A percentile compares a stretch with the other conserved stretches of the same genome.
Conservation (phyloP, 2,888 invertebrate species). For the Folsomia manolachei region DNA sequence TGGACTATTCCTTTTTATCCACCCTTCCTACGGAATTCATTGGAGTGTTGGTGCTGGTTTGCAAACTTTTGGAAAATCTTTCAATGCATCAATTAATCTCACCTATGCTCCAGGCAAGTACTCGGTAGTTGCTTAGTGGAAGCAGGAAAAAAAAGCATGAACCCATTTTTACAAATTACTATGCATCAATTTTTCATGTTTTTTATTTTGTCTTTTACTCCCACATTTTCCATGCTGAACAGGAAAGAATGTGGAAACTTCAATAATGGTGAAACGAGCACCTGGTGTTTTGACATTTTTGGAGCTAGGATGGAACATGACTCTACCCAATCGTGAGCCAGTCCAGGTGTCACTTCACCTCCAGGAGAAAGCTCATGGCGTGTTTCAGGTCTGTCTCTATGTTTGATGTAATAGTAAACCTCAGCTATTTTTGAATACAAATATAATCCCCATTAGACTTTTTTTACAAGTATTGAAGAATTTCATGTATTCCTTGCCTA, state of each 20-base stretch:
- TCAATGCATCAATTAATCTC: constrained; percentile 49
- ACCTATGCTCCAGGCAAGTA: constrained; percentile 49
- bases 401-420: too few relatives aligned
- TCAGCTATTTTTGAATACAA: too few relatives aligned
- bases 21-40: constrained; percentile 45
- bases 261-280: constrained; percentile 47
- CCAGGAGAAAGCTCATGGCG: constrained; percentile 43
- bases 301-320: constrained; percentile 47
- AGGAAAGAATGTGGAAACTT: constrained; percentile 49
- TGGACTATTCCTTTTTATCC: constrained; percentile 38
- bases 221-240: too few relatives aligned
- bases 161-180: too few relatives aligned
- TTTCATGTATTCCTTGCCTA: too few relatives aligned
- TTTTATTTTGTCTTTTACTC: too few relatives aligned
- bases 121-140: too few relatives aligned
- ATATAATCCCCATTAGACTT: too few relatives aligned
- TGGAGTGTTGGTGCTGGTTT: constrained; percentile 42
- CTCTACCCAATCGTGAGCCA: constrained; percentile 35
- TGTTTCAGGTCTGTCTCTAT: constrained; percentile 47
- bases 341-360: constrained; percentile 38
- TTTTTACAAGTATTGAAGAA: too few relatives aligned
- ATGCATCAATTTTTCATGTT: too few relatives aligned
- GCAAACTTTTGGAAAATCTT: constrained; percentile 48
- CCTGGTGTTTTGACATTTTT: constrained; percentile 49
- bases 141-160: too few relatives aligned